These are phyloP conservation scores for Lamproptera curius DNA, from an alignment of 2,888 invertebrate genomes.

Conservation along the genomic window DNA sequence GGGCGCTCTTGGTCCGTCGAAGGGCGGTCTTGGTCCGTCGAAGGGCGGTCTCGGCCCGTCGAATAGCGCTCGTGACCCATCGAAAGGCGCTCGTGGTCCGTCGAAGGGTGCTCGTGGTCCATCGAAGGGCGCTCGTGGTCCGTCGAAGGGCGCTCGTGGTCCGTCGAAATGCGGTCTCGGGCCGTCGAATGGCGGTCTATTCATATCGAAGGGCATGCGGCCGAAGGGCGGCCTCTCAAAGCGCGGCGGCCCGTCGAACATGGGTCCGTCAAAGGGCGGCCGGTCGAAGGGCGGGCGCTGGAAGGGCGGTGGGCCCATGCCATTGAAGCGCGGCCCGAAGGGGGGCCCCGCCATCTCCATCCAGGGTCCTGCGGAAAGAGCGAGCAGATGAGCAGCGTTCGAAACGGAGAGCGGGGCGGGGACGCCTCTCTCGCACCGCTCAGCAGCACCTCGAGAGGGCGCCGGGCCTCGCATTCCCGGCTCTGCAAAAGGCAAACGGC, in stretches of 20 bases:
- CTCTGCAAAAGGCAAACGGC: conserved; percentile 69
- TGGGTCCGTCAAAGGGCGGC: conserved; percentile 46
- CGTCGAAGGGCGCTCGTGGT: conserved; percentile 44
- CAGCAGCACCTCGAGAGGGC: conserved; percentile 58
- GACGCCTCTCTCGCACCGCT: too few relatives aligned
- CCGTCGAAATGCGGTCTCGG: conserved; percentile 47
- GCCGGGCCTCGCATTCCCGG: conserved; percentile 68
- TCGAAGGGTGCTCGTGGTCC: conserved; percentile 41
- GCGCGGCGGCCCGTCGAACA: conserved; percentile 31
- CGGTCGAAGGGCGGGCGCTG: conserved; percentile 45
- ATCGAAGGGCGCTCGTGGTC: conserved; percentile 41
- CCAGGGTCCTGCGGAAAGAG: conserved; percentile 62
- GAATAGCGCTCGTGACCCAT: conserved; percentile 48
- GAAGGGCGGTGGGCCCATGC: conserved; percentile 56
- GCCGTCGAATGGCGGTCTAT: conserved; percentile 48
- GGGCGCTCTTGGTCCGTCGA: conserved; percentile 36
- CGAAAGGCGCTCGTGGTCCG: conserved; percentile 41
- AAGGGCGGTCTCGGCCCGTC: conserved; percentile 44
- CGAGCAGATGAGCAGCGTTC: background rate
- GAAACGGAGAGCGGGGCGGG: too few relatives aligned
- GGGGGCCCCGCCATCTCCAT: conserved; percentile 62
- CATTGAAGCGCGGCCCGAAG: conserved; percentile 65
- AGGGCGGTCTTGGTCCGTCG: conserved; percentile 41
- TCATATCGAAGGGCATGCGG: conserved; percentile 45
- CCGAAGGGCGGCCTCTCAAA: conserved; percentile 48